Evolutionary conservation across 1,140 invertebrate genomes (phyloP).

Genomic region (Drosophila pseudoobscura): DNA sequence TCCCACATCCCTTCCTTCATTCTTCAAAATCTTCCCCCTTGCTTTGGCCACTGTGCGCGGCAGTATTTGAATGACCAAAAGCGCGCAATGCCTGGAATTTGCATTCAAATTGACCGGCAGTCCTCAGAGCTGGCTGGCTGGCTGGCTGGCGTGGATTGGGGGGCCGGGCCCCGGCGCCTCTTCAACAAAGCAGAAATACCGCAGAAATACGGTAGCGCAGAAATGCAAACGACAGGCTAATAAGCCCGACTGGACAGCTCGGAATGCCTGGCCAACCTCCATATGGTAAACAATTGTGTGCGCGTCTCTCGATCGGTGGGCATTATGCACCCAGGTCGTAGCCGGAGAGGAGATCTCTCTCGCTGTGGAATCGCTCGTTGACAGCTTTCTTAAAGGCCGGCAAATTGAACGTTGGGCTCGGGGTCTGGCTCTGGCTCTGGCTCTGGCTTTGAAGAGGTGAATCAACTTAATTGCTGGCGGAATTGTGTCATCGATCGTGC

Average conservation of each 20-base stretch:
- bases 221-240: conserved; percentile 82
- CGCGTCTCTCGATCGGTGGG: conserved; percentile 33
- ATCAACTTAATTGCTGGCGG: conserved; percentile 75
- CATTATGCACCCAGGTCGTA: conserved; percentile 59
- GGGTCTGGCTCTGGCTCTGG: conserved; percentile 13
- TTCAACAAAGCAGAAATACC: conserved; percentile 58
- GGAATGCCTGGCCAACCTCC: conserved; percentile 66
- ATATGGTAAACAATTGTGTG: conserved; percentile 78
- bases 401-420: conserved; percentile 38
- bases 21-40: neutral
- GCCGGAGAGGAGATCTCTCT: conserved; percentile 2
- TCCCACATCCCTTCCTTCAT: too few relatives aligned
- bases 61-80: conserved; percentile 73
- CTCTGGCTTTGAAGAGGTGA: conserved; percentile 30
- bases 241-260: conserved; percentile 72
- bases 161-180: conserved; percentile 23
- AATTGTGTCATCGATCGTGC: conserved; percentile 79
- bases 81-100: conserved; percentile 66
- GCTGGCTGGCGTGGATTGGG: conserved; percentile 6
- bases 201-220: conserved; percentile 62
- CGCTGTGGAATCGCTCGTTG: conserved; percentile 32
- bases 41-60: conserved; percentile 21
- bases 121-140: neutral
- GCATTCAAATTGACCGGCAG: conserved; percentile 66
- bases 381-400: conserved; percentile 73